Conservation (phyloP, 2,888 invertebrate species). For the Agrilus mali region DNA sequence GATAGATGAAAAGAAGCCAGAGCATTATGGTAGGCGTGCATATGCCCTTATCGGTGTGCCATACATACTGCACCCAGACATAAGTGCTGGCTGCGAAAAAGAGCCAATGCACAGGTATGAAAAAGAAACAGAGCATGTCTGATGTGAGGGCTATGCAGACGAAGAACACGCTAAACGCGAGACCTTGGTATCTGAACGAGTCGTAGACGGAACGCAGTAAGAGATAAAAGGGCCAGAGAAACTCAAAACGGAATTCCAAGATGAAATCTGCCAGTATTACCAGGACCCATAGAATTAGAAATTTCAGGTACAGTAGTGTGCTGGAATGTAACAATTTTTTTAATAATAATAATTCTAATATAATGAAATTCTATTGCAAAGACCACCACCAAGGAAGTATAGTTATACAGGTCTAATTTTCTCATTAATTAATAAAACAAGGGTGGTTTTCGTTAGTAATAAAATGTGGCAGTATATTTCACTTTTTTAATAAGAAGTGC, state of each 20-base stretch:
- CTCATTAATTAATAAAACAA: too few species aligned
- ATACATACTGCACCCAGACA: slow-evolving; percentile 97
- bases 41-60: slow-evolving; percentile 91
- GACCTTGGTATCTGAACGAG: slow-evolving; percentile 95
- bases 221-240: slow-evolving; percentile 98
- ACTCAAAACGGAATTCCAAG: slow-evolving; percentile 97
- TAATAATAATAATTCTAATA: too few species aligned
- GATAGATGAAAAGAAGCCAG: slow-evolving; percentile 89
- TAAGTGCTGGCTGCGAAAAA: slow-evolving; percentile 97
- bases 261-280: slow-evolving; percentile 93
- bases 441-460: too few species aligned
- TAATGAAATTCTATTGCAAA: too few species aligned
- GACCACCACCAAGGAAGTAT: too few species aligned
- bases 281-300: slow-evolving; percentile 87
- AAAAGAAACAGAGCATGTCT: slow-evolving; percentile 97
- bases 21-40: slow-evolving; percentile 89
- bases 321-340: slow-evolving; percentile 46
- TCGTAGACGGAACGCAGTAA: slow-evolving; percentile 91
- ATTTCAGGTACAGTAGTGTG: slow-evolving; percentile 88
- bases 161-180: slow-evolving; percentile 96
- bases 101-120: slow-evolving; percentile 95
- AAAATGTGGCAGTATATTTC: too few species aligned
- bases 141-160: slow-evolving; percentile 95
- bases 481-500: too few species aligned
- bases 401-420: too few species aligned